These are phyloP conservation scores for Drosophila lacertosa DNA, from an alignment of 1,140 invertebrate genomes.

Conservation along the genomic window DNA sequence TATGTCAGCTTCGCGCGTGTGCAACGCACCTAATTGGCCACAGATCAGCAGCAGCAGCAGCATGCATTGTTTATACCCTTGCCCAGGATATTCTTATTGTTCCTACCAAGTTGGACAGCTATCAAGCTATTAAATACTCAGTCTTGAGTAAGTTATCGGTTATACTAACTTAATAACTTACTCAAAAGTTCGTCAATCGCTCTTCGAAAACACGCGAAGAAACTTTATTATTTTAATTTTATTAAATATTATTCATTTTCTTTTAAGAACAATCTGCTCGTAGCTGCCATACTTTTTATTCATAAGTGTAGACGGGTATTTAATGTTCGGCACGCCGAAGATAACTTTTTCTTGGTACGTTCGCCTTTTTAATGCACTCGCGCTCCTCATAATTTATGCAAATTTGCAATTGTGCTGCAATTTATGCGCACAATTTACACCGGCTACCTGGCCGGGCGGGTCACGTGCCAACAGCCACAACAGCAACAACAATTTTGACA, in stretches of 20 bases:
- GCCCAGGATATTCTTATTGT: not conserved
- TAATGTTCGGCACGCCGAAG: constrained; percentile 24
- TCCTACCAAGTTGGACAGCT: too few relatives aligned
- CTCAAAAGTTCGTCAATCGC: too few relatives aligned
- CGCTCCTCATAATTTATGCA: constrained; percentile 62
- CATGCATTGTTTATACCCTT: not conserved
- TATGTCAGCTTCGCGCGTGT: constrained; percentile 24
- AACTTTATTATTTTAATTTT: too few relatives aligned
- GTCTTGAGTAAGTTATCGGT: too few relatives aligned
- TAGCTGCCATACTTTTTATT: not conserved
- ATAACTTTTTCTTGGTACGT: constrained; percentile 28
- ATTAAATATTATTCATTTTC: too few relatives aligned
- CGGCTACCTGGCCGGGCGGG: constrained; percentile 31
- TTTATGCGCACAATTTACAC: constrained; percentile 58
- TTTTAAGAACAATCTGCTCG: too few relatives aligned
- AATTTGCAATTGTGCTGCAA: constrained; percentile 62
- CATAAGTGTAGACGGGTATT: constrained; percentile 2
- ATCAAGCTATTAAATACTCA: too few relatives aligned
- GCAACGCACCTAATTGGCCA: constrained; percentile 59
- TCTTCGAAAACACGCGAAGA: too few relatives aligned
- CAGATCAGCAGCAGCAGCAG: constrained; percentile 18
- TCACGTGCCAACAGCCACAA: constrained; percentile 41
- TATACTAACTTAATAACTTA: too few relatives aligned
- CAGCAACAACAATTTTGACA: constrained; percentile 9
- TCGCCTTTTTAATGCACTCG: constrained; percentile 45